These are phyloP conservation scores for Hydrolagus colliei DNA, from an alignment of 2,797 vertebrate species.

Conservation along the genomic window DNA sequence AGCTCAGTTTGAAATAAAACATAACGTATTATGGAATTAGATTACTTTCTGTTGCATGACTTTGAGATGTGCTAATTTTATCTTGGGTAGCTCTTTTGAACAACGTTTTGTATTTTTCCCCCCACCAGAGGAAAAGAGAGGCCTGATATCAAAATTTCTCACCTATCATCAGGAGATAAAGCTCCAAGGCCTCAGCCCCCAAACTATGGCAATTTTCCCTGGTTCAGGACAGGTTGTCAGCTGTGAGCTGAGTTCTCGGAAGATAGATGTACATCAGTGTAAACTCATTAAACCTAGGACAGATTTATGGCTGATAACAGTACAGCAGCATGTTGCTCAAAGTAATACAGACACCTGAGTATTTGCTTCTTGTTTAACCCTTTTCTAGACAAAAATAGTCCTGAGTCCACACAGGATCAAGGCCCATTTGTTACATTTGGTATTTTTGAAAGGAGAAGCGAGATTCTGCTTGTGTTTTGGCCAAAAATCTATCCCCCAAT, in stretches of 20 bases:
- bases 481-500: no score
- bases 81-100: neutral
- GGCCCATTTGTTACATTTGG: no score
- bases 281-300: conserved; percentile 30
- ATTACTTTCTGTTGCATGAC: neutral
- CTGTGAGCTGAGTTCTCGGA: conserved; percentile 28
- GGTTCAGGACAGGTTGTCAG: conserved; percentile 31
- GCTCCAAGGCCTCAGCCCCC: conserved; percentile 27
- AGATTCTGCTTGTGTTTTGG: no score
- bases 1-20: neutral
- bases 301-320: conserved; percentile 31
- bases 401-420: neutral
- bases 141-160: conserved; percentile 1
- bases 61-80: neutral
- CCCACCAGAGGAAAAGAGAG: neutral
- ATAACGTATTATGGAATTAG: neutral
- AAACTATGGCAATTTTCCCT: conserved; percentile 28
- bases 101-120: neutral
- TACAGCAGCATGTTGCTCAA: conserved; percentile 15
- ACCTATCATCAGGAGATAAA: conserved; percentile 24
- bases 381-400: neutral
- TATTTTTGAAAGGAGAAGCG: no score
- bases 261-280: conserved; percentile 30
- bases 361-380: conserved; percentile 18
- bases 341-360: conserved; percentile 29